Evolutionary conservation across 2,888 invertebrate species (phyloP), one percentile per base, ranked within the genome.

Genomic region (Proisotoma minuta): DNA sequence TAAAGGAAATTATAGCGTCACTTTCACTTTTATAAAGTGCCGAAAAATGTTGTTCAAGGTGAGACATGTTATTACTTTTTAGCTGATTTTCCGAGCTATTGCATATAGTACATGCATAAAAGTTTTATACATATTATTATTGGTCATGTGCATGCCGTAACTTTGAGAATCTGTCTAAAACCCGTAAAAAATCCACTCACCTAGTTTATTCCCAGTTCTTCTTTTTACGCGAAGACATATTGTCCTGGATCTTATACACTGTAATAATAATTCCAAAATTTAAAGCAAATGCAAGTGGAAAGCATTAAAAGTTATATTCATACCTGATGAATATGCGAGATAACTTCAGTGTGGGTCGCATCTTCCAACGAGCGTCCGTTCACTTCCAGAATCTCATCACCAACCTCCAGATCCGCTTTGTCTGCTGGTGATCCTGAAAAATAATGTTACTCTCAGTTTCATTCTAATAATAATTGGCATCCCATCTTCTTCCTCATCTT

Each of bases 341-440:
- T 88, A 76, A 96, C 91, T 81, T 96, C 93, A 0, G 90, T 86
- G 78, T 94, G 87, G 63, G 91, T 88, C 79, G 91, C 90, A 79
- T 94, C 90, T 76, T 94, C 92, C 76, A 97, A 82, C 72, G 87
- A 87, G 74, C 89, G 88, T 75, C 96, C 97, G 79, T 98, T 98
- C 73, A 98, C 92, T 81, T 95, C 95, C 81, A 97, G 84, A 78
- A 98, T 96, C 82, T 97, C 97, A 81, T 98, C 96, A 66, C 93
- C 95, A 76, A 96, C 87, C 82, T 94, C 92, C 80, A 96, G 82
- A 80, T 96, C 95, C 40, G 83, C 83, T 80, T 89, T 87, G 77
- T 96, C 95, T 62, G 94, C 94, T 70, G 91, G 89, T 70, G 91
- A 91, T 74, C 92, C 89, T 89, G 78, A 23, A 76, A 71, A 34